Percentiles rank a stretch among this genome's conserved stretches.
Evolutionary conservation across 1,140 invertebrate genomes (phyloP).

Genomic region (Helicoverpa zea): DNA sequence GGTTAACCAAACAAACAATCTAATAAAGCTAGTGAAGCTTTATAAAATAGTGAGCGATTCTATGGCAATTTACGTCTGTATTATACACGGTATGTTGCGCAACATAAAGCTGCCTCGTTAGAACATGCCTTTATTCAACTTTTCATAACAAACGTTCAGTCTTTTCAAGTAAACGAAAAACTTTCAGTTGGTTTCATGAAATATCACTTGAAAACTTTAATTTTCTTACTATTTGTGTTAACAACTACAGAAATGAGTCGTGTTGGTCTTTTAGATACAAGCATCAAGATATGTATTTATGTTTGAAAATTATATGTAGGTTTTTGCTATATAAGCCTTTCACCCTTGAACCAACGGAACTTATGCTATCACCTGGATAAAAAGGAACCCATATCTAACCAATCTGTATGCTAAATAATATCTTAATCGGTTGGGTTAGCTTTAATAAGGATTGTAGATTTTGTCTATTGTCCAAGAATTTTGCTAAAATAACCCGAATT

Average conservation of each 20-base stretch:
- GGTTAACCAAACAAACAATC: too few species aligned
- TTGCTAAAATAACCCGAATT: too few species aligned
- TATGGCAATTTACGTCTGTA: background rate
- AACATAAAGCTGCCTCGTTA: background rate
- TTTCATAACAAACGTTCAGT: background rate
- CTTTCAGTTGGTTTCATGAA: constrained; percentile 1
- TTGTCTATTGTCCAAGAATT: too few species aligned
- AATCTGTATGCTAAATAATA: too few species aligned
- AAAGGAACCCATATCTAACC: too few species aligned
- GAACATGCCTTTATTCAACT: background rate
- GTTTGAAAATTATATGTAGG: background rate
- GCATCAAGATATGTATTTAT: background rate
- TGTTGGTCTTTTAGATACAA: background rate
- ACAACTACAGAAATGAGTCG: background rate
- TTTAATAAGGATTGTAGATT: too few species aligned
- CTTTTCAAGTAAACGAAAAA: constrained; percentile 27
- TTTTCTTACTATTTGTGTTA: constrained; percentile 1
- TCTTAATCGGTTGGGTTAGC: too few species aligned
- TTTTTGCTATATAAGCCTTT: too few species aligned
- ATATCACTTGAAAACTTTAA: constrained; percentile 16
- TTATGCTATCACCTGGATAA: too few species aligned
- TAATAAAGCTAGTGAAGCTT: too few species aligned
- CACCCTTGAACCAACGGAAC: too few species aligned
- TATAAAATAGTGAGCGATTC: too few species aligned
- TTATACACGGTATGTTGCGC: background rate